Conservation (phyloP, 2,113 vertebrate species). For the Phoxinus phoxinus region DNA sequence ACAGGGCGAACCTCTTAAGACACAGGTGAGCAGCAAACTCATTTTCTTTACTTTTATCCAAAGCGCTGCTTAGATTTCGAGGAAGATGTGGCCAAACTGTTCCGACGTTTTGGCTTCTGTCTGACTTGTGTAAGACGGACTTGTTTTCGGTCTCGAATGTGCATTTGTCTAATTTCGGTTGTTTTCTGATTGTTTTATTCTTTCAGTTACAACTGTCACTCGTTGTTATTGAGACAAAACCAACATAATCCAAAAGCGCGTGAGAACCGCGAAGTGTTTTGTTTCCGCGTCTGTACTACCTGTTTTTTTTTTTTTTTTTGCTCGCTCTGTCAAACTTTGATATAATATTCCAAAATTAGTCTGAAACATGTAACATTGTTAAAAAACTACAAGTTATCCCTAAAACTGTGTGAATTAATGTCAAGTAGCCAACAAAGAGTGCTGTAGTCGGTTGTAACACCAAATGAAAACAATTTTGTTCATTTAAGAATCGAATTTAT, state of each 20-base stretch:
- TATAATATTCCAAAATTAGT: not conserved
- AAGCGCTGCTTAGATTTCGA: not conserved
- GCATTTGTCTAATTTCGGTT: not conserved
- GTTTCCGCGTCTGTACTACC: not conserved
- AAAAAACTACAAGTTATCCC: not conserved
- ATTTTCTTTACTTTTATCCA: constrained; percentile 11
- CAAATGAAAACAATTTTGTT: not conserved
- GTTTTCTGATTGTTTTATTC: not conserved
- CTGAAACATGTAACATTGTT: not conserved
- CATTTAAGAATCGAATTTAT: not conserved
- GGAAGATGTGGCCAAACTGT: not conserved
- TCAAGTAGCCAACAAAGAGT: not conserved
- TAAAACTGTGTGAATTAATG: not conserved
- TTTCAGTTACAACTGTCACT: not conserved
- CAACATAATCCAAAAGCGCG: not conserved
- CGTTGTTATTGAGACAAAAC: not conserved
- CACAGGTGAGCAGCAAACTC: constrained; percentile 77
- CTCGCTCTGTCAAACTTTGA: not conserved
- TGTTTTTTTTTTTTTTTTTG: too few species aligned
- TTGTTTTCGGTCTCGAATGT: not conserved
- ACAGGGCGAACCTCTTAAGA: constrained; percentile 80
- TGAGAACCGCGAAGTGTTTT: not conserved
- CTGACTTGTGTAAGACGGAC: not conserved
- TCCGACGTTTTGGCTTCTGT: not conserved
- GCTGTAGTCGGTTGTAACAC: not conserved